Base-by-base conservation (phyloP, 1,140 invertebrate genomes). In the Nymphalis io region DNA sequence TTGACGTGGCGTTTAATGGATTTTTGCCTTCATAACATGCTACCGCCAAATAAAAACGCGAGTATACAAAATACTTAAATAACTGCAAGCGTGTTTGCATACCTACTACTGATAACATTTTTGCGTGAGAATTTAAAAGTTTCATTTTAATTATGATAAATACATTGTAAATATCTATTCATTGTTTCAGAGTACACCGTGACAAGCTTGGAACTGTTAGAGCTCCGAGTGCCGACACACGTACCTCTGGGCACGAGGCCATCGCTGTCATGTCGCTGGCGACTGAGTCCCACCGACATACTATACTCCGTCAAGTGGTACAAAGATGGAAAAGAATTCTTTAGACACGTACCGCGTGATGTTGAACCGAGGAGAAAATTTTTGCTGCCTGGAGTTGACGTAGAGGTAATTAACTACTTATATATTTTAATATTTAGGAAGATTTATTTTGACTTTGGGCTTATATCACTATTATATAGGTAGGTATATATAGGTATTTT, bases 251-350 rank as follows among this genome's bases (percentile, higher is more conserved):
- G 95, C 18, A 93, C 94, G 64, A 92, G 93, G 69, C 95, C 95
- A 3, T 90, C 92, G 72, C 93, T 96, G 76, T 95, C 95, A 79
- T 97, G 96, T 85, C 93, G 95, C 78, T 97, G 96, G 91, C 95
- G 96, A 75, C 89, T 97, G 75, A 96, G 96, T 68, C 95, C 95
- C 75, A 95, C 94, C 6, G 96, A 97, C 82, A 92, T 94, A 40
- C 91, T 97, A 8, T 97, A 97, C 89, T 96, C 96, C 1, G 96
- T 97, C 73, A 97, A 97, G 88, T 97, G 96, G 96, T 97, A 97
- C 90, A 97, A 97, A 84, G 96, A 97, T 82, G 96, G 96, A 33
- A 94, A 96, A 81, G 96, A 98, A 88, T 97, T 98, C 92, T 97
- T 96, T 92, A 93, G 96, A 63, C 97, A 94, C 85, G 93, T 97